Conservation (phyloP, 2,888 invertebrate genomes). For the Willowsia nigromaculata region DNA sequence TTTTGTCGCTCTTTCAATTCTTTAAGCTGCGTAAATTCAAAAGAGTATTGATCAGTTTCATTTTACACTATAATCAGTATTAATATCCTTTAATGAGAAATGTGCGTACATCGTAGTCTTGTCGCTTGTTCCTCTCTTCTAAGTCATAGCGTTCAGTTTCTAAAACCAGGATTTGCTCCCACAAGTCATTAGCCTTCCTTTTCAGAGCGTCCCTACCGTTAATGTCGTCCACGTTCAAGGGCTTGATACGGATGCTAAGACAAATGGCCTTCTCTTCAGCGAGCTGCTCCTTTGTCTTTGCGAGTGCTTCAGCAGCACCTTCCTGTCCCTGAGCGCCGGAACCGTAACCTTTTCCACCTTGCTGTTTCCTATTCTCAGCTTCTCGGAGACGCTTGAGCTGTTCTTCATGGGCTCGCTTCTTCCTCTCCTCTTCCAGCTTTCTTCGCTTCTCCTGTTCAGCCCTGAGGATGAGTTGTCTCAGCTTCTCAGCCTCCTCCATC, state of each 20-base stretch:
- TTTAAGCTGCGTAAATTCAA: slow-evolving; percentile 82
- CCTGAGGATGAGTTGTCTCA: slow-evolving; percentile 68
- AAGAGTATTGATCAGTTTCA: too few species aligned
- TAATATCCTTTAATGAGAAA: neutral
- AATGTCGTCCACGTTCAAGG: slow-evolving; percentile 68
- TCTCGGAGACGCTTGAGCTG: slow-evolving; percentile 69
- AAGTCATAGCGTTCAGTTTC: slow-evolving; percentile 75
- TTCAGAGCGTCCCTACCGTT: slow-evolving; percentile 47
- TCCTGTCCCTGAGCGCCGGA: slow-evolving; percentile 42
- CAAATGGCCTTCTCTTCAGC: slow-evolving; percentile 74
- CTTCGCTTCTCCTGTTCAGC: slow-evolving; percentile 72
- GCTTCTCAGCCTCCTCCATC: slow-evolving; percentile 72
- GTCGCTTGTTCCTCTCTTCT: slow-evolving; percentile 73
- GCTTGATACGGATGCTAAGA: slow-evolving; percentile 73
- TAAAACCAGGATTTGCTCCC: slow-evolving; percentile 69
- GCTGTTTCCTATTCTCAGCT: slow-evolving; percentile 64
- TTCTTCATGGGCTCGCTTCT: slow-evolving; percentile 71
- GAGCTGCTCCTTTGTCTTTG: slow-evolving; percentile 75
- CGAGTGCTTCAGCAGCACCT: slow-evolving; percentile 72
- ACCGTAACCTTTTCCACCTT: slow-evolving; percentile 68
- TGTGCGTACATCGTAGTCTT: slow-evolving; percentile 74
- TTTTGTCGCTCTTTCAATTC: slow-evolving; percentile 99
- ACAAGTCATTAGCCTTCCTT: slow-evolving; percentile 61
- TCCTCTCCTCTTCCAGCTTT: slow-evolving; percentile 70
- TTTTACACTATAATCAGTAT: neutral